Evolutionary conservation across 2,888 invertebrate genomes (phyloP), one percentile per base, ranked within the genome.

Genomic region (Geophilus truncorum): DNA sequence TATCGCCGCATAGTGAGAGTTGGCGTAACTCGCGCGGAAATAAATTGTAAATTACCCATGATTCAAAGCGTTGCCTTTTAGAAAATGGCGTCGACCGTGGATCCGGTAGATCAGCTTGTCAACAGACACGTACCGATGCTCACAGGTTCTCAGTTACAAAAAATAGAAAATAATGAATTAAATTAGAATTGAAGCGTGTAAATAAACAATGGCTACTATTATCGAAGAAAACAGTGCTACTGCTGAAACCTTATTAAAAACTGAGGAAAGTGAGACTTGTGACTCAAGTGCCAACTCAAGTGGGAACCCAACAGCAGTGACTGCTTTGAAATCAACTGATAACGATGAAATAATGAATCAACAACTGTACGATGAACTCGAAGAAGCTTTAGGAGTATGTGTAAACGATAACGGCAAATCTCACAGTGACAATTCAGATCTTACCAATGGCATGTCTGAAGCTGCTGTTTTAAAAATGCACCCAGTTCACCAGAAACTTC

Each of bases 401-500:
- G 18, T 18, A n/a, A 51, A 51, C 51, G 51, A 51, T 15, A 51
- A 51, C 5, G 18, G 0, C 2, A 51, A 51, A n/a, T 15, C 51
- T 21, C 7, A 18, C 18, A 18, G 51, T 18, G 51, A 51, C 51
- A 51, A 7, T 51, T 51, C 51, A 18, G 51, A 51, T 51, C 51
- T 51, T 51, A 18, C 80, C 34, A 80, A 80, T 70, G 80, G 80
- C 18, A 23, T 80, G 32, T 32, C 70, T 6, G 80, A 80, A 7
- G 62, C 21, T 70, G 78, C 36, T 25, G 34, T 80, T 32, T 40
- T 80, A 15, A 80, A 80, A 80, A 9, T 80, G 23, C 70, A 28
- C 15, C 80, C 80, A 70, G n/a, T 80, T 70, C 80, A 80, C 36
- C 70, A 80, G 23, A 80, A 80, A 70, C 34, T 80, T 1, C 80